Evolutionary conservation across 2,113 vertebrate species (phyloP).

Genomic region (Cettia cetti): DNA sequence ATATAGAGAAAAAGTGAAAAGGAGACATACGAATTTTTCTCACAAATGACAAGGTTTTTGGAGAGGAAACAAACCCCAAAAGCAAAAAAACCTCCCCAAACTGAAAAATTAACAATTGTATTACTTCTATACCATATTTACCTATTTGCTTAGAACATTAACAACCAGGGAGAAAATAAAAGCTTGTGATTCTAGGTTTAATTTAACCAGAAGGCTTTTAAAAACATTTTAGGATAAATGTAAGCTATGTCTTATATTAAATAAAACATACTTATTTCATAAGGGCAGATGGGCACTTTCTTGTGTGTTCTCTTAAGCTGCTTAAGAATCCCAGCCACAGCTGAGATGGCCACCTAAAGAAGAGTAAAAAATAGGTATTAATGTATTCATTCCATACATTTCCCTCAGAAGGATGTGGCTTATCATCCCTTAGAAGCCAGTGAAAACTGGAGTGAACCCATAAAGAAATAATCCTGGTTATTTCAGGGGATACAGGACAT

Average conservation of each 20-base stretch:
- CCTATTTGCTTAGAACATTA: background rate
- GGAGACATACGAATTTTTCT: background rate
- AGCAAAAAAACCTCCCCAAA: background rate
- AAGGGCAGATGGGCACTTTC: slow-evolving; percentile 86
- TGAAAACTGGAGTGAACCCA: background rate
- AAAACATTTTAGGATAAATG: background rate
- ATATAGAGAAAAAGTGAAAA: background rate
- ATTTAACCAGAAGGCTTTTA: background rate
- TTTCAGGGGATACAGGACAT: background rate
- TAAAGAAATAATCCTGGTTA: background rate
- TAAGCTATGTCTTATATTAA: background rate
- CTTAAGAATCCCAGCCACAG: slow-evolving; percentile 93
- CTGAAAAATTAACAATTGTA: background rate
- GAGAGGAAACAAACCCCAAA: background rate
- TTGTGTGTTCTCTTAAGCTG: slow-evolving; percentile 91
- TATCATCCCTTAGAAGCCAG: background rate
- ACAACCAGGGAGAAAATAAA: background rate
- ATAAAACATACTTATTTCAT: slow-evolving; percentile 82
- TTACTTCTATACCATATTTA: background rate
- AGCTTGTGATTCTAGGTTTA: background rate
- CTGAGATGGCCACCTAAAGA: slow-evolving; percentile 93
- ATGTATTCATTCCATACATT: background rate
- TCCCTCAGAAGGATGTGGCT: background rate
- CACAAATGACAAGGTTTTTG: background rate
- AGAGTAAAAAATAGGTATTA: background rate